phyloP scores from a whole-genome alignment of 2,888 invertebrate genomes.

The Dynastes tityus region DNA sequence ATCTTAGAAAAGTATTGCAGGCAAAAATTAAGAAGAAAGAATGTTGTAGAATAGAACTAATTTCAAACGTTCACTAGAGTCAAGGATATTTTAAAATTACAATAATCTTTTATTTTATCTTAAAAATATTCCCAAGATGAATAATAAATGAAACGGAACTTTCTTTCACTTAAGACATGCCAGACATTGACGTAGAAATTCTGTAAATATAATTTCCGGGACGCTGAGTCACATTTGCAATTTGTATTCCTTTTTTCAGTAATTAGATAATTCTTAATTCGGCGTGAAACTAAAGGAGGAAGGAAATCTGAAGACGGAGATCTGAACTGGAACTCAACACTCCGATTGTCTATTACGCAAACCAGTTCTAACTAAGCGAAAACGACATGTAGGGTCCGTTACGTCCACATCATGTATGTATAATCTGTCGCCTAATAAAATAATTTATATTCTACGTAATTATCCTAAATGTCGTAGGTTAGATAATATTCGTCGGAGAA shows the following conservation, averaged over 20 bases:
- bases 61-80: no score
- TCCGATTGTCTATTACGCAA: neutral
- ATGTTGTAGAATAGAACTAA: no score
- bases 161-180: neutral
- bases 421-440: slow-evolving; percentile 17
- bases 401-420: neutral
- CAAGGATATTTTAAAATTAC: no score
- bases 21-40: no score
- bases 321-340: neutral
- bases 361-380: slow-evolving; percentile 2
- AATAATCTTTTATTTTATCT: no score
- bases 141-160: neutral
- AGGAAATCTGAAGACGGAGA: slow-evolving; percentile 12
- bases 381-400: neutral
- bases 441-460: slow-evolving; percentile 34
- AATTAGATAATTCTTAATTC: slow-evolving; percentile 24
- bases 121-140: no score
- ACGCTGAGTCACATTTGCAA: slow-evolving; percentile 7
- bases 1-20: no score
- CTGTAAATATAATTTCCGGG: slow-evolving; percentile 7
- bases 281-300: slow-evolving; percentile 3
- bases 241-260: neutral
- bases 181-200: neutral
- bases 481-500: slow-evolving; percentile 35
- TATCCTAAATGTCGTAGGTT: slow-evolving; percentile 36